Percentiles rank a stretch among this genome's conserved stretches.
These are phyloP conservation scores for Oenanthe oenanthe DNA, from an alignment of 2,113 vertebrate species.

Conservation along the genomic window DNA sequence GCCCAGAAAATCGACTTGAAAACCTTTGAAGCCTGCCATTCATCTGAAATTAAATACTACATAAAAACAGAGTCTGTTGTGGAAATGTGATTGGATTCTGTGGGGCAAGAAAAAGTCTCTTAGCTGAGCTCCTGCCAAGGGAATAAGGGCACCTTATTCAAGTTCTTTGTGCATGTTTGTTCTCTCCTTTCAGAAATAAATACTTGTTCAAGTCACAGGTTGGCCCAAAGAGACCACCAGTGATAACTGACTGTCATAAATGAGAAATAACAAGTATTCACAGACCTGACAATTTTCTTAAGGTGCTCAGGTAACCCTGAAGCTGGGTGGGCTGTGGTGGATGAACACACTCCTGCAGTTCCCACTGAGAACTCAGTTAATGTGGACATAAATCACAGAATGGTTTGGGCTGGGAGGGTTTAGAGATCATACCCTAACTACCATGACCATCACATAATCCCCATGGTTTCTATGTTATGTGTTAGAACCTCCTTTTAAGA, in stretches of 20 bases:
- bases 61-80: neutral
- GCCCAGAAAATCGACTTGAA: neutral
- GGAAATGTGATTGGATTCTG: neutral
- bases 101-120: neutral
- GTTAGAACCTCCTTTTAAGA: neutral
- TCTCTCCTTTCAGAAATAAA: neutral
- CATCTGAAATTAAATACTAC: neutral
- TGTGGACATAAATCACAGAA: neutral
- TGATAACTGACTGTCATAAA: neutral
- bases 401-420: neutral
- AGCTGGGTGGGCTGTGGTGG: neutral
- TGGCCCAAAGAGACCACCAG: neutral
- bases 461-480: neutral
- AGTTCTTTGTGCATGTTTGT: neutral
- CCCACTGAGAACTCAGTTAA: neutral
- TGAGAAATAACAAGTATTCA: neutral
- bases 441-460: neutral
- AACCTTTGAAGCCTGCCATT: neutral
- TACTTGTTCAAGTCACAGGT: neutral
- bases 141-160: neutral
- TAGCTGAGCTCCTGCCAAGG: accelerated
- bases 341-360: neutral
- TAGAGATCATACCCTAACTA: neutral
- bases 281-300: neutral
- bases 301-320: neutral